Percentiles rank a stretch among this genome's conserved stretches.
Evolutionary conservation across 2,888 invertebrate species (phyloP).

Genomic region (Trichacis sp.): DNA sequence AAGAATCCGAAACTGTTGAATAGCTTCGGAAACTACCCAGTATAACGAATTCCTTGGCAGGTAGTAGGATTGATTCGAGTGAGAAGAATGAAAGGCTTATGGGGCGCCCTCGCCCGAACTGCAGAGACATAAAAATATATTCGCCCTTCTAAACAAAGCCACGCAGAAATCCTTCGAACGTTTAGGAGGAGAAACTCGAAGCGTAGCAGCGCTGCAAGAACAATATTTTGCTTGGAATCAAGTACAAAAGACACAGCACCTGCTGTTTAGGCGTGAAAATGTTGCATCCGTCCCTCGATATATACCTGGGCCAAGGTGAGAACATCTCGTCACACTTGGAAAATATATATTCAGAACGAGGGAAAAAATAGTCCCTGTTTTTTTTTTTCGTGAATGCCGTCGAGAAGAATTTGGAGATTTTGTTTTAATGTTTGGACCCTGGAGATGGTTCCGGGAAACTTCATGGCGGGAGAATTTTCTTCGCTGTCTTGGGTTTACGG

Average conservation of each 20-base stretch:
- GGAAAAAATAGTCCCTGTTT: too few relatives aligned
- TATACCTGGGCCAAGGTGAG: constrained; percentile 11
- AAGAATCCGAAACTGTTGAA: constrained; percentile 35
- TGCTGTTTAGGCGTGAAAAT: constrained; percentile 44
- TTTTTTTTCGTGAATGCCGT: too few relatives aligned
- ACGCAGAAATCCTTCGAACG: constrained; percentile 47
- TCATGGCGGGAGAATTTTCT: not conserved
- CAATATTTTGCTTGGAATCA: constrained; percentile 61
- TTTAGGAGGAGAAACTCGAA: constrained; percentile 43
- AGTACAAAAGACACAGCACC: constrained; percentile 48
- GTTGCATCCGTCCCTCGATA: constrained; percentile 9
- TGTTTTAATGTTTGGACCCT: too few relatives aligned
- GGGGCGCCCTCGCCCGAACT: constrained; percentile 37
- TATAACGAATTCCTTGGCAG: constrained; percentile 44
- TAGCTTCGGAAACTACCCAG: constrained; percentile 31
- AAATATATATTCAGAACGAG: not conserved
- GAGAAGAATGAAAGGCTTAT: constrained; percentile 60
- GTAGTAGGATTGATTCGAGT: constrained; percentile 43
- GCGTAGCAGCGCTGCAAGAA: constrained; percentile 52
- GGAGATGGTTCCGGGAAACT: too few relatives aligned
- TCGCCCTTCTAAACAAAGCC: constrained; percentile 49
- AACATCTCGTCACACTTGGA: not conserved
- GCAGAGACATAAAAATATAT: constrained; percentile 55
- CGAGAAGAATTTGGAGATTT: too few relatives aligned
- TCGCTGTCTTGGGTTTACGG: constrained; percentile 9